Base-by-base conservation (phyloP, 2,888 invertebrate genomes). In the Apotomis capreana region DNA sequence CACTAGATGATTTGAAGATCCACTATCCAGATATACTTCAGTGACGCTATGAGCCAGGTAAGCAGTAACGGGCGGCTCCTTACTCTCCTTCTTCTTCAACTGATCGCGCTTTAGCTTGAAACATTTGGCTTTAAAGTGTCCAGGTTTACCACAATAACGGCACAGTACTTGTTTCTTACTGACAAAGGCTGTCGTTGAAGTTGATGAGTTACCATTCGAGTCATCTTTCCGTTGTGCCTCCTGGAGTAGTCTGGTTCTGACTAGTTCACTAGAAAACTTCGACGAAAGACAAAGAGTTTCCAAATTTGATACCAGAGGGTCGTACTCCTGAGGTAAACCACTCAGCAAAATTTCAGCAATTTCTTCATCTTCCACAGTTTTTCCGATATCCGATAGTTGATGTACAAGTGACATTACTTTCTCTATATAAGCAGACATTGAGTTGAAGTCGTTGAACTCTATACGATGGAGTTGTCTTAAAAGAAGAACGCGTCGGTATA, bases 271-370 rank as follows among this genome's bases (percentile, higher is more conserved):
- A 5, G 37, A n/a, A 10, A 62, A 51, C n/a, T 40, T 52, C 5
- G 51, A 62, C 6, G 62, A 51, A 5, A 62, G 13, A n/a, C 51
- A 62, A 0, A 62, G 62, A 1, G 51, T 62, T 36, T 62, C 62
- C 4, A 62, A 36, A 26, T 62, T 62, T 12, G 26, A 26, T 51
- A 62, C 62, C 26, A 62, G 10, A 4, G 62, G 4, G 13, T 62
- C 51, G n/a, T 62, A 62, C 9, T 51, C 51, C 12, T 62, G 51
- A 5, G 51, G 51, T 15, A 62, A 52, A 12, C 62, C 62, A n/a
- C 62, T 62, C 2, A 62, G 36, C n/a, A 62, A 12, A 6, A 62
- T 62, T 51, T 51, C 37, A 5, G 62, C 62, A 3, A 51, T 51
- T 26, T 62, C 51, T 52, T 62, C 12, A 36, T 62, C 62, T 51